Conservation (phyloP, 2,888 invertebrate genomes). For the Theretra japonica region DNA sequence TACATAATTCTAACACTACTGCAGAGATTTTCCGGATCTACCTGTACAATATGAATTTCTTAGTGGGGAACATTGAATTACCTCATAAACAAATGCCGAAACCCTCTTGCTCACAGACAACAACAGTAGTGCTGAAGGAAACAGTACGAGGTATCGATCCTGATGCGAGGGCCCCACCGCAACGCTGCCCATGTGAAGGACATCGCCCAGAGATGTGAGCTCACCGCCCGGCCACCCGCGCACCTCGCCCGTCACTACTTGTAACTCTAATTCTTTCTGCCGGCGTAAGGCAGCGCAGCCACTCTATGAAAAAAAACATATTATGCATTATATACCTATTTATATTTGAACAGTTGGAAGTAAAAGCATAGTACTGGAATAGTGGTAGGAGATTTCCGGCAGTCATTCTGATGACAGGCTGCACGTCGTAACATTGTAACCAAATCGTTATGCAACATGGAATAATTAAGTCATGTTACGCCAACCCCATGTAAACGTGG, state of each 20-base stretch:
- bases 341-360: too few relatives aligned
- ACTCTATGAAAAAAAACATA: conserved; percentile 83
- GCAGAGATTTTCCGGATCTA: not conserved
- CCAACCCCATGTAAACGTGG: too few relatives aligned
- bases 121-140: conserved; percentile 94
- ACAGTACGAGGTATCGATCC: conserved; percentile 96
- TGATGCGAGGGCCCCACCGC: conserved; percentile 93
- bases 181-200: conserved; percentile 96
- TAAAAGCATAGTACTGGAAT: too few relatives aligned
- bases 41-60: not conserved
- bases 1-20: too few relatives aligned
- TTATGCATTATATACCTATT: not conserved
- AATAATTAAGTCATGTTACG: too few relatives aligned
- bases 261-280: conserved; percentile 97
- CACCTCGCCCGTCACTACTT: conserved; percentile 97
- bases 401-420: too few relatives aligned
- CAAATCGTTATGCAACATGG: too few relatives aligned
- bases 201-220: conserved; percentile 89
- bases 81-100: conserved; percentile 98
- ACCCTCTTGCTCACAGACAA: conserved; percentile 95
- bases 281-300: conserved; percentile 94
- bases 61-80: conserved; percentile 59
- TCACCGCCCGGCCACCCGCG: conserved; percentile 95
- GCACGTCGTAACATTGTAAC: too few relatives aligned
- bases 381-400: too few relatives aligned